Conservation (phyloP, 2,113 vertebrate genomes). For the Plotosus lineatus region DNA sequence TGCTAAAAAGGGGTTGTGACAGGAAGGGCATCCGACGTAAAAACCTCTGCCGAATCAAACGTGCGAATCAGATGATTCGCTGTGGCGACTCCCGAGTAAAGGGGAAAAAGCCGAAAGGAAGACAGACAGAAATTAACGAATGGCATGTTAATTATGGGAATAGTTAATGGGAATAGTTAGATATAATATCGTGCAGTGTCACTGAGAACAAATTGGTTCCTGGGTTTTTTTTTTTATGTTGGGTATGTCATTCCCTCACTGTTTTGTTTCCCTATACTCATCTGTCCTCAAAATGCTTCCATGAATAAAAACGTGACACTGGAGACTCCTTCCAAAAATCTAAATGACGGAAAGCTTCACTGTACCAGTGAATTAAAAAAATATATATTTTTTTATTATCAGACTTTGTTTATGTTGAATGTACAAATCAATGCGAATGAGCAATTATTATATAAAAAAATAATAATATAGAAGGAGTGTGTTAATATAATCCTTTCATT, state of each 20-base stretch:
- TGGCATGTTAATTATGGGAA: too few species aligned
- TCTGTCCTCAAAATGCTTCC: not conserved
- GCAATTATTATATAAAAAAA: not conserved
- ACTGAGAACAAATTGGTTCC: not conserved
- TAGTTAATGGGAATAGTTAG: not conserved
- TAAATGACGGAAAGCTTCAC: not conserved
- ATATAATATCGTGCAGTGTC: not conserved
- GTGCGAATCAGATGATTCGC: too few species aligned
- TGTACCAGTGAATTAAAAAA: not conserved
- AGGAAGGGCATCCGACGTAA: too few species aligned
- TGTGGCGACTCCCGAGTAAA: too few species aligned
- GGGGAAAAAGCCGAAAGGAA: too few species aligned
- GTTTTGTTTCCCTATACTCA: not conserved
- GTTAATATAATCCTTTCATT: not conserved
- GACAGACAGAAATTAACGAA: too few species aligned
- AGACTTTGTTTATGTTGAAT: not conserved
- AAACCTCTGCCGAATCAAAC: too few species aligned
- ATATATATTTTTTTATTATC: not conserved
- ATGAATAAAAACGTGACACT: not conserved
- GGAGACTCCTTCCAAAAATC: not conserved
- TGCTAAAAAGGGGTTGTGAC: too few species aligned
- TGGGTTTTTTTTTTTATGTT: not conserved
- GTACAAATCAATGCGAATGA: not conserved
- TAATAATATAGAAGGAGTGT: not conserved
- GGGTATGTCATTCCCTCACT: not conserved